These are phyloP conservation scores for Lophius piscatorius DNA, from an alignment of 2,113 vertebrate species.

Conservation along the genomic window DNA sequence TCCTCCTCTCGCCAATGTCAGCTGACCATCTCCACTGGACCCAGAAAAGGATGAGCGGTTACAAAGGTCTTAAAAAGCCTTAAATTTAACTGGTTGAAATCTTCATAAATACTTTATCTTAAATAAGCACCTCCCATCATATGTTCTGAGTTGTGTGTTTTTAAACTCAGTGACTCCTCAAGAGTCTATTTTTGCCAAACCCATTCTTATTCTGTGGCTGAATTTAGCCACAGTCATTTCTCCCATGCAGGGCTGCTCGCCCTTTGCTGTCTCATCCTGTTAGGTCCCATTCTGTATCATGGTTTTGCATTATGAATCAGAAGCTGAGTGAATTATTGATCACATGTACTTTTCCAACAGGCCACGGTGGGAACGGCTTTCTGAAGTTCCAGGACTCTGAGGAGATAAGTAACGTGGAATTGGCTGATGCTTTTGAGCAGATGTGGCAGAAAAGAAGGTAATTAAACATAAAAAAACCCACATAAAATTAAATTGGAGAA, in stretches of 20 bases:
- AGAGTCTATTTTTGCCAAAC: neutral
- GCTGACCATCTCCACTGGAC: too few species aligned
- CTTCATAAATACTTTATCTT: too few species aligned
- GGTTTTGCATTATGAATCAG: constrained; percentile 18
- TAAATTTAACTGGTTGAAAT: too few species aligned
- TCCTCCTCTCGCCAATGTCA: too few species aligned
- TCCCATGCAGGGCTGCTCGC: neutral
- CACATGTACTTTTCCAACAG: constrained; percentile 65
- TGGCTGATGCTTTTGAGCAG: constrained; percentile 97
- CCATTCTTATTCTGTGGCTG: neutral
- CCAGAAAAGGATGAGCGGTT: too few species aligned
- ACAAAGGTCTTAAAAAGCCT: too few species aligned
- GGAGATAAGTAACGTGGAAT: constrained; percentile 98
- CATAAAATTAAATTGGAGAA: too few species aligned
- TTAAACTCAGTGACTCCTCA: neutral
- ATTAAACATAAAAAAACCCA: neutral
- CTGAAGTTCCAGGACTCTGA: constrained; percentile 99
- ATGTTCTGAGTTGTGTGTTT: neutral
- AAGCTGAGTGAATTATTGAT: constrained; percentile 17
- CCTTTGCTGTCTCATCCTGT: neutral
- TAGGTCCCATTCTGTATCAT: constrained; percentile 3
- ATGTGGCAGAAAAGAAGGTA: constrained; percentile 99
- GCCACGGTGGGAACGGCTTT: constrained; percentile 97
- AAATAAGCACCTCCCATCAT: neutral
- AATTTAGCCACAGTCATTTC: neutral